phyloP scores from a whole-genome alignment of 1,140 invertebrate species.

The Bombus picipes region DNA sequence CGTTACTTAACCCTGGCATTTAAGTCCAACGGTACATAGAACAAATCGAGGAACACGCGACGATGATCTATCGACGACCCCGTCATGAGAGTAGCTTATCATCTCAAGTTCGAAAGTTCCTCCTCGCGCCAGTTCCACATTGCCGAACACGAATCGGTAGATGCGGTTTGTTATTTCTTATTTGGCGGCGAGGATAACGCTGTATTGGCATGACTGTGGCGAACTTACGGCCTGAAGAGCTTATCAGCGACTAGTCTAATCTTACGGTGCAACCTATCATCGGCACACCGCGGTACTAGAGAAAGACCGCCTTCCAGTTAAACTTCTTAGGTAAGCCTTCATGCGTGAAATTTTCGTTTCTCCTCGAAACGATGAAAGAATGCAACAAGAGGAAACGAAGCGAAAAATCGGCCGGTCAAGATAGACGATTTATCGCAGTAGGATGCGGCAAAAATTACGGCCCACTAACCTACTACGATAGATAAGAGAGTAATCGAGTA shows the following conservation, averaged over 20 bases:
- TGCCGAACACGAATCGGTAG: not conserved
- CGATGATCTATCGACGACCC: not conserved
- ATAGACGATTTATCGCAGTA: conserved; percentile 4
- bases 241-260: conserved; percentile 34
- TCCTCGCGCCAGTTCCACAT: not conserved
- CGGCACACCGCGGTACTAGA: not conserved
- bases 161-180: not conserved
- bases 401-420: not conserved
- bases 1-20: no score
- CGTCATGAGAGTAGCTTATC: not conserved
- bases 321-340: not conserved
- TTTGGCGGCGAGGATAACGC: not conserved
- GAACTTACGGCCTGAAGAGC: not conserved
- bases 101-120: not conserved
- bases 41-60: not conserved
- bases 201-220: not conserved
- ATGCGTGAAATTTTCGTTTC: conserved; percentile 43
- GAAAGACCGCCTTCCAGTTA: not conserved
- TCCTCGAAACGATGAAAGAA: conserved; percentile 2
- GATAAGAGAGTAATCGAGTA: conserved; percentile 41
- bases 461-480: conserved; percentile 58
- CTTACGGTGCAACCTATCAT: conserved; percentile 38
- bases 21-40: not conserved
- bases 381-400: conserved; percentile 7
- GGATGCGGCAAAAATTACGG: conserved; percentile 49